Evolutionary conservation across 2,113 vertebrate genomes (phyloP).

Genomic region (Cryptotis parvus): DNA sequence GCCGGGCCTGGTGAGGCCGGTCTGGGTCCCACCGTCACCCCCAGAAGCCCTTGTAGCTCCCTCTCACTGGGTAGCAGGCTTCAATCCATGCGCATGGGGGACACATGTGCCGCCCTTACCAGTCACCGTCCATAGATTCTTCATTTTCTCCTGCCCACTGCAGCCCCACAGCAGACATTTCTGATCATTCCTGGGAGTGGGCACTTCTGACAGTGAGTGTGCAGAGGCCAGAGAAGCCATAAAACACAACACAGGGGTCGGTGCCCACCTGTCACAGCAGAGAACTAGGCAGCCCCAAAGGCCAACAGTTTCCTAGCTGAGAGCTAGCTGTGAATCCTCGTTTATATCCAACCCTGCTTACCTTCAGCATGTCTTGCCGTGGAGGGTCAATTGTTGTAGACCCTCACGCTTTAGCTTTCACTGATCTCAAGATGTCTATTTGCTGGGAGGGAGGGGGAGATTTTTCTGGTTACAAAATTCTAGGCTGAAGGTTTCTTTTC

Average conservation of each 20-base stretch:
- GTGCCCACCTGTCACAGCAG: neutral
- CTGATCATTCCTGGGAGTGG: accelerated
- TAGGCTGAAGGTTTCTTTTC: neutral
- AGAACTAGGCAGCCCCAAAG: neutral
- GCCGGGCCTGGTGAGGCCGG: no score
- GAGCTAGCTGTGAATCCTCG: no score
- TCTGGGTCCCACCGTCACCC: no score
- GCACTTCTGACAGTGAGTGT: neutral
- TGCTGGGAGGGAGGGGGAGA: neutral
- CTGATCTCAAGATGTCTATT: neutral
- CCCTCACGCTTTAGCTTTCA: neutral
- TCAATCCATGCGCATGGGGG: no score
- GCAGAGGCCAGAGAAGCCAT: neutral
- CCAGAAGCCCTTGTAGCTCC: no score
- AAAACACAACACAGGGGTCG: neutral
- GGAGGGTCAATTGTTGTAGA: neutral
- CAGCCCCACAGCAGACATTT: neutral
- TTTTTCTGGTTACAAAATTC: neutral
- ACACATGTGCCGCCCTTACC: no score
- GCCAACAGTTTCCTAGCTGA: neutral
- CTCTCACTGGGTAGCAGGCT: no score
- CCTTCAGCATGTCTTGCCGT: neutral
- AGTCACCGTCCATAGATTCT: neutral
- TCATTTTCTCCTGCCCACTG: neutral
- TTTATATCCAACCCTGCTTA: no score